phyloP scores from a whole-genome alignment of 2,113 vertebrate genomes.

The Cardinalis cardinalis region DNA sequence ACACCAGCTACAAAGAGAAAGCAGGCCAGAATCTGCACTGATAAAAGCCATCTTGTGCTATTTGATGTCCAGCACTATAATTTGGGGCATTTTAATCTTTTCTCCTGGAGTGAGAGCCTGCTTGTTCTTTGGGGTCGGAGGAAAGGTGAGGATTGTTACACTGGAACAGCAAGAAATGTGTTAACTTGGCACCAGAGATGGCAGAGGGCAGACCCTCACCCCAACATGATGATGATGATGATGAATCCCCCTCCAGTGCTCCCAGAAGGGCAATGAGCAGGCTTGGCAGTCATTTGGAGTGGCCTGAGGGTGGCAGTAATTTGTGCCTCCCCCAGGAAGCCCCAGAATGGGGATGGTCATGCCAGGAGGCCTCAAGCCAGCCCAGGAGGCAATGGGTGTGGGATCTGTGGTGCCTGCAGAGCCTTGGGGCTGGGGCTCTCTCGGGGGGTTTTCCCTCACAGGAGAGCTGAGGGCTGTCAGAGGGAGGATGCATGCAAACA shows the following conservation, averaged over 20 bases:
- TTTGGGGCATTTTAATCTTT: not conserved
- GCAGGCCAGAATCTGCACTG: not conserved
- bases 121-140: not conserved
- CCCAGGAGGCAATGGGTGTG: not conserved
- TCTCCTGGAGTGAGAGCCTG: not conserved
- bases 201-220: not conserved
- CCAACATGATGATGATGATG: not conserved
- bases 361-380: not conserved
- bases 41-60: not conserved
- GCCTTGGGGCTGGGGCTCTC: rapidly evolving
- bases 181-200: not conserved
- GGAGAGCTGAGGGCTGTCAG: not conserved
- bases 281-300: not conserved
- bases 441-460: not conserved
- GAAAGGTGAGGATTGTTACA: not conserved
- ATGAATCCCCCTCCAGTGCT: not conserved
- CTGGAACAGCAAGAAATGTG: not conserved
- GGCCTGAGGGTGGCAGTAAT: not conserved
- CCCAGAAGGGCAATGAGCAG: not conserved
- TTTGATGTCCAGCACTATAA: not conserved
- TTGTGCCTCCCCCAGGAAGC: not conserved
- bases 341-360: rapidly evolving
- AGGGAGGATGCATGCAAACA: not conserved
- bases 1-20: not conserved
- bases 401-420: not conserved